Evolutionary conservation across 2,888 invertebrate genomes (phyloP), one percentile per base, ranked within the genome.

Genomic region (Nasonovia ribisnigri): DNA sequence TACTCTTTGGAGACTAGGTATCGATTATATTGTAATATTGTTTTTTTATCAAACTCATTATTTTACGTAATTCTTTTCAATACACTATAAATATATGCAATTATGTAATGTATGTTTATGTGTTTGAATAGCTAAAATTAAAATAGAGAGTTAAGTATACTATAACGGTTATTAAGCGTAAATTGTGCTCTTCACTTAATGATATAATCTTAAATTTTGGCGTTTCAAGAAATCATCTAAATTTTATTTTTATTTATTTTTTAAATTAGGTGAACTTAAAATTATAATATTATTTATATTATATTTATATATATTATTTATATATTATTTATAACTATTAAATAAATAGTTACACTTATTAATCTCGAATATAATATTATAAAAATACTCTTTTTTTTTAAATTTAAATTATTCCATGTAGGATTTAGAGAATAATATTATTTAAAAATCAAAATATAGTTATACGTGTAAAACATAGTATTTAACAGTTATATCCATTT

Each of bases 401-500:
- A 20, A 77, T 77, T 77, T 36, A 36, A 77, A 77, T 77, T 77
- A 36, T 13, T 20, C 8, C 26, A 57, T 42, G 8, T 36, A 77
- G 5, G 3, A 57, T 42, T 2, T 36, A 77, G 16, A 77, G 5
- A 20, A 36, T 20, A 67, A 36, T 77, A 20, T 8, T 67, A 77
- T 77, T 67, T 67, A 16, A n/a, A 13, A 67, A n/a, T 77, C 1
- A 20, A 77, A 77, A 77, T 36, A 20, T 16, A 60, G 20, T 77
- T 67, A 16, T n/a, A 16, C 0, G 67, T 36, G 36, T 36, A 36
- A n/a, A 77, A 10, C 29, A 51, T 51, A 36, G 4, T 43, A 84
- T n/a, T 42, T 91, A 84, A 91, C 91, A n/a, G 57, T 91, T 91
- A 89, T 86, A 86, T 60, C 46, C 4, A 24, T 43, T 54, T 16